Conservation (phyloP, 2,888 invertebrate species). For the Spilarctia lutea region DNA sequence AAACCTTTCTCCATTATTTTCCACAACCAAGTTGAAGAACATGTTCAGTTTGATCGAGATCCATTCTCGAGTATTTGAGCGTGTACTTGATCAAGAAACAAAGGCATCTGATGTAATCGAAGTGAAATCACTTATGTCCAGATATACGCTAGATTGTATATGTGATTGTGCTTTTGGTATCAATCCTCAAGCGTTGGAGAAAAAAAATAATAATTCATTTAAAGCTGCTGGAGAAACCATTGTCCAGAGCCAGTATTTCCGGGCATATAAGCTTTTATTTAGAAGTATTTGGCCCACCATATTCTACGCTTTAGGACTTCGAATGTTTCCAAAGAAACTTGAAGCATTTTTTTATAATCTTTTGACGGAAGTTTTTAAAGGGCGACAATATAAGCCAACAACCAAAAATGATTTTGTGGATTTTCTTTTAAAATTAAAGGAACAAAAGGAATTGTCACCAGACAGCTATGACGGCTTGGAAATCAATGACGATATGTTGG, state of each 20-base stretch:
- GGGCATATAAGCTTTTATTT: constrained; percentile 52
- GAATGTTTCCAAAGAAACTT: constrained; percentile 53
- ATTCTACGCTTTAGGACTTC: constrained; percentile 65
- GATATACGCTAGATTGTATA: constrained; percentile 70
- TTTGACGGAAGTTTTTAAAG: constrained; percentile 56
- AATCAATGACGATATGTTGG: constrained; percentile 76
- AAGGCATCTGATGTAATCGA: constrained; percentile 50
- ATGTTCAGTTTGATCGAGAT: constrained; percentile 72
- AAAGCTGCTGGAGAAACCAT: constrained; percentile 56
- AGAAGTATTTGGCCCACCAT: constrained; percentile 66
- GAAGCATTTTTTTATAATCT: constrained; percentile 59
- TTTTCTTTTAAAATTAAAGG: constrained; percentile 60
- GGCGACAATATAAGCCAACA: constrained; percentile 57
- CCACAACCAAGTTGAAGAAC: constrained; percentile 71
- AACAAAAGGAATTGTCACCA: constrained; percentile 57
- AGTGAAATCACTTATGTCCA: constrained; percentile 54
- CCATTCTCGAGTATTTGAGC: constrained; percentile 58
- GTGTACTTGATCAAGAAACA: constrained; percentile 55
- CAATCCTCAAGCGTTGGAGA: constrained; percentile 61
- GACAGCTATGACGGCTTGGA: constrained; percentile 60
- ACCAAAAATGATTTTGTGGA: constrained; percentile 68
- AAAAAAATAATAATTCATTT: constrained; percentile 58
- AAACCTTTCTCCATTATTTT: constrained; percentile 70
- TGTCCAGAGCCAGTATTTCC: constrained; percentile 50
- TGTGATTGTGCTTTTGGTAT: constrained; percentile 70